Evolutionary conservation across 2,888 invertebrate species (phyloP), one percentile per base, ranked within the genome.

Genomic region (Drosophila basisetae): DNA sequence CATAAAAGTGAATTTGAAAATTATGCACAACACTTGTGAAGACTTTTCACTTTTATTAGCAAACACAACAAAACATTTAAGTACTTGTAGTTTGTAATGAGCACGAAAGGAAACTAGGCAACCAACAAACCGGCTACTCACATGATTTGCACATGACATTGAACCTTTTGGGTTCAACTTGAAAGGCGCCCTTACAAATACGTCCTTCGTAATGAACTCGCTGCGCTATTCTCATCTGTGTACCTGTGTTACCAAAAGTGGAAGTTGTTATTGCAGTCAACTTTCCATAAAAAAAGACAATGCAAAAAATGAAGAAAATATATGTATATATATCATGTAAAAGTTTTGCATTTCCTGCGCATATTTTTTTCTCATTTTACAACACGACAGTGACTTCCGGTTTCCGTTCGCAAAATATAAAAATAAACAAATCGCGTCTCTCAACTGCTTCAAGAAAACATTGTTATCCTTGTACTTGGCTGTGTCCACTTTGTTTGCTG

Each of bases 271-370:
- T 69, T 68, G 75, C 69, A 62, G 60, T 74, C 69, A 31, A 82
- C 64, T 55, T 68, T 65, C 63, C 55, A 65, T 58, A 70, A 75
- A 53, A 65, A 43, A 61, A 22, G 22, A 33, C 1, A n/a, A 55
- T 2, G 7, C 35, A 74, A 75, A 73, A 75, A 73, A 66, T 47
- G 62, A 69, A 39, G 58, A 68, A 82, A 71, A 16, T 78, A 35
- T 35, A 35, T 35, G 35, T 16, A 35, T 35, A 16, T 35, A 35
- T 16, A 66, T 65, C 43, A 68, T 78, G 82, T 65, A 89, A 84
- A 87, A 87, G 73, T 90, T 90, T 87, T 89, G 89, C 91, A 87
- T 90, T 86, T 87, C 87, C 87, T 90, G 87, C 72, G 75, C 70
- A 83, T 83, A 86, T 80, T 74, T 87, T 79, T 72, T 80, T 76